Evolutionary conservation across 2,113 vertebrate genomes (phyloP), one percentile per base, ranked within the genome.

Genomic region (Eretmochelys imbricata): DNA sequence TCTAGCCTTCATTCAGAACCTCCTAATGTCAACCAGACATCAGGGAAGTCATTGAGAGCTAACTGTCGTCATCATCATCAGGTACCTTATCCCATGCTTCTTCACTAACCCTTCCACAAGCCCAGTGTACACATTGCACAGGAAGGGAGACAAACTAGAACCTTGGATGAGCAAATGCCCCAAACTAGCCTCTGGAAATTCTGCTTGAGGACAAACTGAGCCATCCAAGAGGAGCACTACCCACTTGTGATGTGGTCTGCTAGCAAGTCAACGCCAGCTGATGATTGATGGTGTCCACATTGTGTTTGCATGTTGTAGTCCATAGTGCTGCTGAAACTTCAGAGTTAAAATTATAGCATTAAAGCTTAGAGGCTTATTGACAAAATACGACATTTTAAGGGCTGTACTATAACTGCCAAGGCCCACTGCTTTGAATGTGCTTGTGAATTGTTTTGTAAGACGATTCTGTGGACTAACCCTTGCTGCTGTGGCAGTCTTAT

Each of bases 1-100:
- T 4, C 72, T 76, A 24, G 20, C 38, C 11, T 48, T 42, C 10
- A 9, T 1, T 3, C 19, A n/a, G 14, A 49, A 57, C 54, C 0
- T 5, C 62, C 0, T 5, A 5, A 49, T 1, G 38, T 50, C 84
- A 20, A 0, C 29, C 50, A 9, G 82, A 69, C 72, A 4, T 46
- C 0, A 0, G 1, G 10, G 1, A 10, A 35, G 57, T 89, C 27
- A 2, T 1, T 1, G 31, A 27, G 42, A 62, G 38, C 42, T 12
- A 10, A 9, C 0, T 4, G 78, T 51, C 0, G 78, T 51, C 0
- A 0, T 4, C 42, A 0, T 20, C 46, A 0, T 20, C 4, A 12
- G 72, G 27, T 2, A 0, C 10, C 81, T 17, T 1, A 27, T 46
- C 31, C 46, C 7, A 0, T 2, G 0, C 5, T 1, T 13, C 38